A percentile compares a stretch with the other conserved stretches of the same genome.
These are phyloP conservation scores for Sclerodermus sp. DNA, from an alignment of 2,888 invertebrate genomes.

Conservation along the genomic window DNA sequence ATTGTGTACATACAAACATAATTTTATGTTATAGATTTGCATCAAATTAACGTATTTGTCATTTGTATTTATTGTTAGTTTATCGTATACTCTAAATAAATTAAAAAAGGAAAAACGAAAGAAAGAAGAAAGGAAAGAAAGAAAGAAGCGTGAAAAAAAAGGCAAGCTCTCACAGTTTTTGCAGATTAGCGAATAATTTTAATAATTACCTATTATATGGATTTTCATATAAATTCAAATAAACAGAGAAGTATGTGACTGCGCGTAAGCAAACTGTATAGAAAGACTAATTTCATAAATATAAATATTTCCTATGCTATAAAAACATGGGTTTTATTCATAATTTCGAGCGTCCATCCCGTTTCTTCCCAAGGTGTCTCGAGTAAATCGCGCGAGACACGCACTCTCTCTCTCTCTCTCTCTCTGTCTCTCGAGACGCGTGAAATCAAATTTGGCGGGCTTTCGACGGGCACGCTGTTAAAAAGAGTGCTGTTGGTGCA, in stretches of 20 bases:
- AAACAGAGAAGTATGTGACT: slow-evolving; percentile 37
- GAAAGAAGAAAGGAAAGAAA: too few relatives aligned
- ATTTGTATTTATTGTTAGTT: slow-evolving; percentile 44
- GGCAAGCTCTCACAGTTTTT: slow-evolving; percentile 49
- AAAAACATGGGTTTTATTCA: slow-evolving; percentile 3
- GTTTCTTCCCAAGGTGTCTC: too few relatives aligned
- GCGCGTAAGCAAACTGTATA: slow-evolving; percentile 53
- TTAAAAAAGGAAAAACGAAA: too few relatives aligned
- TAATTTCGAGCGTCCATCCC: too few relatives aligned
- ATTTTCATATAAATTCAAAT: slow-evolving; percentile 39
- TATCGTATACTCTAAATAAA: slow-evolving; percentile 27
- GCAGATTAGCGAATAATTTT: slow-evolving; percentile 40
- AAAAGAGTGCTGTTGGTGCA: too few relatives aligned
- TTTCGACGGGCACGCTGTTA: not conserved
- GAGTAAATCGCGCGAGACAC: too few relatives aligned
- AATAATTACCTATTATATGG: slow-evolving; percentile 39
- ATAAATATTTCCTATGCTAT: slow-evolving; percentile 56
- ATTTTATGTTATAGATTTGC: slow-evolving; percentile 27
- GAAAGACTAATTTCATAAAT: slow-evolving; percentile 58
- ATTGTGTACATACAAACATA: slow-evolving; percentile 42
- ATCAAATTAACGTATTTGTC: slow-evolving; percentile 39
- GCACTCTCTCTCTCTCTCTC: not conserved
- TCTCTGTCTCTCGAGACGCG: not conserved
- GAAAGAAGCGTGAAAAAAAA: too few relatives aligned
- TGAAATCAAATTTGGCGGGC: not conserved